Conservation (phyloP, 2,113 vertebrate species). For the Heteronetta atricapilla region DNA sequence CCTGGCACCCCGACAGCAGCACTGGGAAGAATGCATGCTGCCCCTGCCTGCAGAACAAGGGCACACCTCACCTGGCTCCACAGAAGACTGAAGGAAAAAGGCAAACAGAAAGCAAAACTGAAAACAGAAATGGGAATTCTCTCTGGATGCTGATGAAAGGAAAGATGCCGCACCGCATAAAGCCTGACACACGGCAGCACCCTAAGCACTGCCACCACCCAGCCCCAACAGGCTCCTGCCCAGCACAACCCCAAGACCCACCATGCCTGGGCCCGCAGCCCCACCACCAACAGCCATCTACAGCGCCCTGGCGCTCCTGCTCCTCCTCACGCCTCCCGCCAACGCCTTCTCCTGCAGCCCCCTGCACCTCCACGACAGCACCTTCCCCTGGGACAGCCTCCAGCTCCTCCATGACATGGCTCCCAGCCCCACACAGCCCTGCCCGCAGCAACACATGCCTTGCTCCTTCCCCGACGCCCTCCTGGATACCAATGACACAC, state of each 20-base stretch:
- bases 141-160: background rate
- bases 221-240: background rate
- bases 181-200: rapidly evolving
- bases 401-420: background rate
- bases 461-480: background rate
- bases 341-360: background rate
- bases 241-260: no score
- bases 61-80: background rate
- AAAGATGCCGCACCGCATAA: background rate
- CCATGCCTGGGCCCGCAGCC: background rate
- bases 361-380: background rate
- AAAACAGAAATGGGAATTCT: conserved; percentile 13
- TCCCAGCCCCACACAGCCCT: background rate
- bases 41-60: rapidly evolving
- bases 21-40: background rate
- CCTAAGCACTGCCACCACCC: background rate
- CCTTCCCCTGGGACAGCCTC: background rate
- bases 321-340: background rate
- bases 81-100: background rate
- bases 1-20: background rate
- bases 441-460: background rate
- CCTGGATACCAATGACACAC: background rate
- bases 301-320: background rate
- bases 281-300: background rate
- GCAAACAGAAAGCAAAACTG: background rate